Percentiles rank a stretch among this genome's conserved stretches.
Evolutionary conservation across 64 coral and sea anemone genomes (phyloP).

Genomic region (Astreopora myriophthalma): DNA sequence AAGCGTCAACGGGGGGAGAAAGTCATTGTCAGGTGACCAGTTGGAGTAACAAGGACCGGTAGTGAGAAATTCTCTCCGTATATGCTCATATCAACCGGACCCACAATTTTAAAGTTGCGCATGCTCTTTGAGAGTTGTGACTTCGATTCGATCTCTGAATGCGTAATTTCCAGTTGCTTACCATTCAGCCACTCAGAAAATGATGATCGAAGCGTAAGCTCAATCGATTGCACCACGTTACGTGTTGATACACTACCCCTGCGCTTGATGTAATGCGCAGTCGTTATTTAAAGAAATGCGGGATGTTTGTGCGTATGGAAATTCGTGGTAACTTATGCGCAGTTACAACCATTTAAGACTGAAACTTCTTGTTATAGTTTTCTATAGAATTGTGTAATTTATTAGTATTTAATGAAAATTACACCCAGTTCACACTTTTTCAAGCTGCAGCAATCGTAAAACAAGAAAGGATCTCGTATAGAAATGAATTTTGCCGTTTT

Average conservation of each 20-base stretch:
- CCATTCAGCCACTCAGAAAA: not conserved
- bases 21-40: slow-evolving; percentile 67
- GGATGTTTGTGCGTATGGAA: not conserved
- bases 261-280: not conserved
- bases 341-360: not conserved
- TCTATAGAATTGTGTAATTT: not conserved
- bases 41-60: not conserved
- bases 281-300: not conserved
- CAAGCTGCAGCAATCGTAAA: not conserved
- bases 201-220: not conserved
- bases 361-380: not conserved
- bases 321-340: not conserved
- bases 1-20: slow-evolving; percentile 88
- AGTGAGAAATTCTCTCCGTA: not conserved
- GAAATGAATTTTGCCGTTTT: no score
- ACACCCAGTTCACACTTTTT: not conserved
- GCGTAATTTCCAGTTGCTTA: not conserved
- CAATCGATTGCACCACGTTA: not conserved
- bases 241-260: no score
- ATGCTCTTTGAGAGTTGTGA: not conserved
- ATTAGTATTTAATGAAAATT: not conserved
- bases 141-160: not conserved
- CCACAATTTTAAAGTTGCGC: not conserved
- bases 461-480: not conserved
- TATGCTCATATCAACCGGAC: not conserved